A percentile compares a stretch with the other conserved stretches of the same genome.
These are phyloP conservation scores for Athene cunicularia DNA, from an alignment of 2,113 vertebrate genomes.

Conservation along the genomic window DNA sequence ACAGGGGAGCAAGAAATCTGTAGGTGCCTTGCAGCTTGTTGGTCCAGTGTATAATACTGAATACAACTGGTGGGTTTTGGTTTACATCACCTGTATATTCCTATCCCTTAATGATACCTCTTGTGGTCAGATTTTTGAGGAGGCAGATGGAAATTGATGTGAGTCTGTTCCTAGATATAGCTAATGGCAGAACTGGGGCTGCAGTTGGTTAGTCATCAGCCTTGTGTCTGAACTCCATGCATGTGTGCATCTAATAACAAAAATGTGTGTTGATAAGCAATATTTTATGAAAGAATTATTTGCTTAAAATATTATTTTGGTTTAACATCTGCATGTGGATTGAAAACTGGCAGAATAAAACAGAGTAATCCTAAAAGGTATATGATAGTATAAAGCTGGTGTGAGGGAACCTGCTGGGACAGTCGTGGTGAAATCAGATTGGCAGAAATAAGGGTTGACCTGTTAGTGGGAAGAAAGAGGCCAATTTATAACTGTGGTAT, in stretches of 20 bases:
- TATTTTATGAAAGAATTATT: conserved; percentile 26
- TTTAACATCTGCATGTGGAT: not conserved
- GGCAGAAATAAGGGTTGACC: not conserved
- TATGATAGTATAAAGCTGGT: not conserved
- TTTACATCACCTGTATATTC: not conserved
- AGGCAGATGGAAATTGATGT: not conserved
- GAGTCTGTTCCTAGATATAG: not conserved
- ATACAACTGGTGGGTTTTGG: not conserved
- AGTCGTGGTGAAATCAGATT: not conserved
- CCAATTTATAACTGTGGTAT: not conserved
- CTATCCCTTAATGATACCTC: not conserved
- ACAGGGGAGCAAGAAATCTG: not conserved
- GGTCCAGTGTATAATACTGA: not conserved
- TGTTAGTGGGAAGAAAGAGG: not conserved
- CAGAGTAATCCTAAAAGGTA: not conserved
- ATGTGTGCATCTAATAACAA: not conserved
- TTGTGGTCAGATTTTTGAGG: not conserved
- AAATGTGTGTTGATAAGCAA: conserved; percentile 11
- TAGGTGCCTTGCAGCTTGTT: not conserved
- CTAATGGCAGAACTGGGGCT: not conserved
- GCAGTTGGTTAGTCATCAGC: not conserved
- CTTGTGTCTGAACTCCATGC: not conserved
- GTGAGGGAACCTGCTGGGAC: conserved; percentile 17
- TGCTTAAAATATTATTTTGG: not conserved
- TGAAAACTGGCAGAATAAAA: not conserved